Base-by-base conservation (phyloP, 2,797 vertebrate species). In the Mycteria americana region DNA sequence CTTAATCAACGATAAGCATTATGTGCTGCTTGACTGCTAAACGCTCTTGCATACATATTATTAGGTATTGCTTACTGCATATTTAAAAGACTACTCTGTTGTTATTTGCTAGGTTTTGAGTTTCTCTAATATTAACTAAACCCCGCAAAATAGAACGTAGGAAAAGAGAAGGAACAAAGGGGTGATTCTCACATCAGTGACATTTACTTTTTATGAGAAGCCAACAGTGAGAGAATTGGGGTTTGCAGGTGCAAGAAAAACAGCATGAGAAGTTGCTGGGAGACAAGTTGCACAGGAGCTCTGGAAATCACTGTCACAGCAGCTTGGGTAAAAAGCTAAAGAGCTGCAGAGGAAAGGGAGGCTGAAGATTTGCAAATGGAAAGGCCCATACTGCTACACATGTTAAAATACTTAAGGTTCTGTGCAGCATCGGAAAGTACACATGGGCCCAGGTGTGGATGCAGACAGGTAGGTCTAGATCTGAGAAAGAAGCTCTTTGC, bases 251-350 rank as follows among this genome's bases (percentile, higher is more conserved):
- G 5, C 7, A 33, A 80, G 37, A 50, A 69, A 69, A 81, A 33
- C 6, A 50, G 13, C 5, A n/a, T 0, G 2, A 70, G 30, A 54
- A 23, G 37, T 39, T 39, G 37, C 37, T 0, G 1, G 22, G 23
- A 56, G 10, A 54, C 53, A 27, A 83, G 62, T 24, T 28, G 8
- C 18, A n/a, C 4, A 30, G 22, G 6, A 79, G 3, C 15, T 69
- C 37, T 23, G 21, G 21, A 73, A 80, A 65, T 80, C 3, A 12
- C 31, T 54, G 7, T 56, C 41, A 39, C 11, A 65, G 31, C 3
- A 86, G 11, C 9, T 43, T 80, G 1, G 5, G 9, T 64, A 30
- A 53, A 51, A 88, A 14, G 11, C 59, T 73, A 33, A 0, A 21
- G 16, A 60, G 11, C 39, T 56, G 11, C 7, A 46, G 28, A 83